Conservation (phyloP, 2,113 vertebrate genomes). For the Pituophis catenifer region DNA sequence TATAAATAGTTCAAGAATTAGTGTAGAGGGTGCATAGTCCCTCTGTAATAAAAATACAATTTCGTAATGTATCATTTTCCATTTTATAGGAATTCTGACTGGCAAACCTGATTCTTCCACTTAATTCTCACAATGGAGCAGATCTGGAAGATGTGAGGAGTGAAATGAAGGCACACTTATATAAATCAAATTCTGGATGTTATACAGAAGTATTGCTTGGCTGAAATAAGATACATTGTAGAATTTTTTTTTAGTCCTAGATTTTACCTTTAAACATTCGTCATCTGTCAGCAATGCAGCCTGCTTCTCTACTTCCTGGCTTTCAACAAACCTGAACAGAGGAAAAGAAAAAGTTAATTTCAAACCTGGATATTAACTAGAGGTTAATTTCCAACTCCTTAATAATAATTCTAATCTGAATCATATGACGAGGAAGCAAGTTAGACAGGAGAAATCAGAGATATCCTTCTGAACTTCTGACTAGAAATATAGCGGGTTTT, state of each 20-base stretch:
- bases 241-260: not conserved
- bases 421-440: not conserved
- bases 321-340: conserved; percentile 81
- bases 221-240: not conserved
- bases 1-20: not conserved
- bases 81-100: not conserved
- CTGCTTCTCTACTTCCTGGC: conserved; percentile 78
- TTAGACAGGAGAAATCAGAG: not conserved
- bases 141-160: not conserved
- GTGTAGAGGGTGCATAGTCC: not conserved
- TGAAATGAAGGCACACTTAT: not conserved
- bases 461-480: not conserved
- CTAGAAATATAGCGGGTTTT: not conserved
- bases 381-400: not conserved
- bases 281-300: conserved; percentile 78
- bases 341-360: not conserved
- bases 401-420: not conserved
- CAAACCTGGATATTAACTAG: not conserved
- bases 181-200: not conserved
- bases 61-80: not conserved
- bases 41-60: not conserved
- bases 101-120: not conserved
- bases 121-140: not conserved
- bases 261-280: conserved; percentile 81
- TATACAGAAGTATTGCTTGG: not conserved